These are phyloP conservation scores for Drosophila seguyi DNA, from an alignment of 1,140 invertebrate species.

Conservation along the genomic window DNA sequence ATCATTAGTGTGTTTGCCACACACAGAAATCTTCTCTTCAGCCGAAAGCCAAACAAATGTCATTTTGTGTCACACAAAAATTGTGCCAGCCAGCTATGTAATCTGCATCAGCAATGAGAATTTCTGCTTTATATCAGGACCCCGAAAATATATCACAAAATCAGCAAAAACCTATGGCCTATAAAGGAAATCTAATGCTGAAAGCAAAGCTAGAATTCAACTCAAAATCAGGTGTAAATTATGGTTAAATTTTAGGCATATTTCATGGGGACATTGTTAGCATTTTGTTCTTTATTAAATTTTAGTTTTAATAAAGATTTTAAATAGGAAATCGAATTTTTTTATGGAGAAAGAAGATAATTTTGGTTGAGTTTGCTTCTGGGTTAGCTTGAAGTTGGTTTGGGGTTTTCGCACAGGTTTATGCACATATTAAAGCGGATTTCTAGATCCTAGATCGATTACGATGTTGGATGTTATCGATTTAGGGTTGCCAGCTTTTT, in stretches of 20 bases:
- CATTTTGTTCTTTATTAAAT: no score
- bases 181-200: no score
- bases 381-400: no score
- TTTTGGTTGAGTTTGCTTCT: no score
- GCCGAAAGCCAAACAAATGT: slow-evolving; percentile 7
- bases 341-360: no score
- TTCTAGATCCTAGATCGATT: no score
- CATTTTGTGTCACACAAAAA: slow-evolving; percentile 9
- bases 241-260: background rate
- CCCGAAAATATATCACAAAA: background rate
- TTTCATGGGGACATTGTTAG: background rate
- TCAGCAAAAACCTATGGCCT: background rate
- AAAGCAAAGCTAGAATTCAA: background rate
- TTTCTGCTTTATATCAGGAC: background rate
- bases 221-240: background rate
- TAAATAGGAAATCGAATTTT: no score
- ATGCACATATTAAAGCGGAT: no score
- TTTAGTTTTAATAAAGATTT: no score
- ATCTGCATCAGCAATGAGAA: background rate
- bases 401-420: no score
- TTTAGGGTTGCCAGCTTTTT: no score
- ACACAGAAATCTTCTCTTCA: slow-evolving; percentile 2
- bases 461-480: no score
- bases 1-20: slow-evolving; percentile 20
- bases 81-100: background rate